These are phyloP conservation scores for Lissonota sp. DNA, from an alignment of 2,888 invertebrate species.

Conservation along the genomic window DNA sequence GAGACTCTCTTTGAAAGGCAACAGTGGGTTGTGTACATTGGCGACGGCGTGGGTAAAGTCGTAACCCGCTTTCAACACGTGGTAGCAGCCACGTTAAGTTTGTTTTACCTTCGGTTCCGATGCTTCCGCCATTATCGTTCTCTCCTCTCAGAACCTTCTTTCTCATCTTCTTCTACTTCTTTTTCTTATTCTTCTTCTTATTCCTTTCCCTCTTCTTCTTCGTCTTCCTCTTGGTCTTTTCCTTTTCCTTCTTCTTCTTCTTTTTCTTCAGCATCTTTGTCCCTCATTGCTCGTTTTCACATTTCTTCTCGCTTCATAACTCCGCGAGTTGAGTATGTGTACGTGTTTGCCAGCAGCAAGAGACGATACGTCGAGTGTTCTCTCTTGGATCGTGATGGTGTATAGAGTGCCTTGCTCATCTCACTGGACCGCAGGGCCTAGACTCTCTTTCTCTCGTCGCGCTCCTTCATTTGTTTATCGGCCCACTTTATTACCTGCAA, in stretches of 20 bases:
- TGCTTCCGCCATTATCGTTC: slow-evolving; percentile 67
- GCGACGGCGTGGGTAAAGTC: slow-evolving; percentile 56
- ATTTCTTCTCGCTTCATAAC: slow-evolving; percentile 56
- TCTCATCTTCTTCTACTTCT: slow-evolving; percentile 29
- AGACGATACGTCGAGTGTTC: slow-evolving; percentile 33
- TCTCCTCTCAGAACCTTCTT: slow-evolving; percentile 56
- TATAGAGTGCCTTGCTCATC: slow-evolving; percentile 33
- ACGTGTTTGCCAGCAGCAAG: slow-evolving; percentile 39
- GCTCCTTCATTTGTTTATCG: slow-evolving; percentile 82
- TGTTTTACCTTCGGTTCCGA: slow-evolving; percentile 71
- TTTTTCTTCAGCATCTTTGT: slow-evolving; percentile 53
- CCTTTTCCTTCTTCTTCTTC: slow-evolving; percentile 43
- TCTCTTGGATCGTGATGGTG: not conserved
- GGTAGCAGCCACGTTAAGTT: slow-evolving; percentile 67
- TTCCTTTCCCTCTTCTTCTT: slow-evolving; percentile 38
- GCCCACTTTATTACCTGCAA: slow-evolving; percentile 81
- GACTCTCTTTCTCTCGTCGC: slow-evolving; percentile 65
- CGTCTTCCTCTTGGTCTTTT: slow-evolving; percentile 42
- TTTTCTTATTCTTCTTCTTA: slow-evolving; percentile 22
- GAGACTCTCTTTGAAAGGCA: not conserved
- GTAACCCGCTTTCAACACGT: slow-evolving; percentile 66
- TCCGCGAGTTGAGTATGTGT: slow-evolving; percentile 58
- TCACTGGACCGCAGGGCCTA: slow-evolving; percentile 50
- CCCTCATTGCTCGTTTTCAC: slow-evolving; percentile 58
- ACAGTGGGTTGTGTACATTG: slow-evolving; percentile 36